phyloP scores from a whole-genome alignment of 2,797 vertebrate species.

The Numenius phaeopus region DNA sequence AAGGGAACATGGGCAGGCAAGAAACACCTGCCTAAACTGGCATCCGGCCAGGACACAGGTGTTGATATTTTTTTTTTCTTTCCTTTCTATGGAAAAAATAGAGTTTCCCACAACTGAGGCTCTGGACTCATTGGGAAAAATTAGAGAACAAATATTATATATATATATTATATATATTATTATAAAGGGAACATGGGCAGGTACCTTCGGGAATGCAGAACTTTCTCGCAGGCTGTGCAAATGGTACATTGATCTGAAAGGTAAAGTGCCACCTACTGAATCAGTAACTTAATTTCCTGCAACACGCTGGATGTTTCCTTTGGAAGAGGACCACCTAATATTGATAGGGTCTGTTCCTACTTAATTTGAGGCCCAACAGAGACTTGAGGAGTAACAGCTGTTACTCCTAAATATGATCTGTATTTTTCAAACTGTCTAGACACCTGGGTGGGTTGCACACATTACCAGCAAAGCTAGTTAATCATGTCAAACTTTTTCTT shows the following conservation, averaged over 20 bases:
- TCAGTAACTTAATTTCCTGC: conserved; percentile 16
- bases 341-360: conserved; percentile 6
- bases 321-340: neutral
- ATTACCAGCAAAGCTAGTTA: conserved; percentile 17
- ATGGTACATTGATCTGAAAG: neutral
- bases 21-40: neutral
- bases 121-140: neutral
- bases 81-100: neutral
- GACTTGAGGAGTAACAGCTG: conserved; percentile 29
- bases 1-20: neutral
- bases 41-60: neutral
- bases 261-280: neutral
- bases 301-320: neutral
- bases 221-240: neutral
- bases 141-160: no score
- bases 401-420: conserved; percentile 9
- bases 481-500: neutral
- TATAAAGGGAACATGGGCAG: neutral
- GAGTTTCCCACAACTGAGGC: neutral
- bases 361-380: neutral
- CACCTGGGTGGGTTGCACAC: conserved; percentile 55
- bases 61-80: neutral
- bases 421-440: conserved; percentile 61
- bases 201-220: neutral
- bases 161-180: no score